These are phyloP conservation scores for Zaprionus taronus DNA, from an alignment of 1,140 invertebrate genomes.

Conservation along the genomic window DNA sequence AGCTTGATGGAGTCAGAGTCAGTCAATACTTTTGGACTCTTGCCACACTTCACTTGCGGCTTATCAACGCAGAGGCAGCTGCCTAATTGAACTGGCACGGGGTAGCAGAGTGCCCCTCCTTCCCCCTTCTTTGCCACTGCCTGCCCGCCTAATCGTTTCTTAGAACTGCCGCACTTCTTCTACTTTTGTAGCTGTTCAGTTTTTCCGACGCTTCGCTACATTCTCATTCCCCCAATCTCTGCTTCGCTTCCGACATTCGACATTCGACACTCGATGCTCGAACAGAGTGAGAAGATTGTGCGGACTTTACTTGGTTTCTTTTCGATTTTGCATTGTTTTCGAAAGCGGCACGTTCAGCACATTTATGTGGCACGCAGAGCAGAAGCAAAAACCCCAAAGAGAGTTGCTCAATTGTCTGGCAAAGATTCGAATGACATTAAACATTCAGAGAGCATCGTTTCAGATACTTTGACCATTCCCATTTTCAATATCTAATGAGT, in stretches of 20 bases:
- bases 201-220: slow-evolving; percentile 35
- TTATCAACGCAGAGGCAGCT: slow-evolving; percentile 29
- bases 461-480: not conserved
- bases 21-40: slow-evolving; percentile 13
- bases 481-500: not conserved
- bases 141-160: slow-evolving; percentile 47
- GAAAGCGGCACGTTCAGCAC: slow-evolving; percentile 53
- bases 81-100: slow-evolving; percentile 47
- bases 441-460: not conserved
- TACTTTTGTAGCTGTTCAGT: not conserved
- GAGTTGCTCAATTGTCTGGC: not conserved
- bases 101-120: not conserved
- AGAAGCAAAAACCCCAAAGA: not conserved
- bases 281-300: slow-evolving; percentile 24
- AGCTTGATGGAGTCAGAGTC: slow-evolving; percentile 36
- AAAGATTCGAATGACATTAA: not conserved
- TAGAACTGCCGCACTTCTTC: slow-evolving; percentile 21
- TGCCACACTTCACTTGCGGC: slow-evolving; percentile 45
- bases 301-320: slow-evolving; percentile 11
- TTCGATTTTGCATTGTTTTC: slow-evolving; percentile 55
- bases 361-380: slow-evolving; percentile 49
- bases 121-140: not conserved
- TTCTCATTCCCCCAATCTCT: slow-evolving; percentile 54
- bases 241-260: slow-evolving; percentile 12
- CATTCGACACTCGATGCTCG: slow-evolving; percentile 40